phyloP scores from a whole-genome alignment of 2,888 invertebrate species.

The Rotaria sp. region DNA sequence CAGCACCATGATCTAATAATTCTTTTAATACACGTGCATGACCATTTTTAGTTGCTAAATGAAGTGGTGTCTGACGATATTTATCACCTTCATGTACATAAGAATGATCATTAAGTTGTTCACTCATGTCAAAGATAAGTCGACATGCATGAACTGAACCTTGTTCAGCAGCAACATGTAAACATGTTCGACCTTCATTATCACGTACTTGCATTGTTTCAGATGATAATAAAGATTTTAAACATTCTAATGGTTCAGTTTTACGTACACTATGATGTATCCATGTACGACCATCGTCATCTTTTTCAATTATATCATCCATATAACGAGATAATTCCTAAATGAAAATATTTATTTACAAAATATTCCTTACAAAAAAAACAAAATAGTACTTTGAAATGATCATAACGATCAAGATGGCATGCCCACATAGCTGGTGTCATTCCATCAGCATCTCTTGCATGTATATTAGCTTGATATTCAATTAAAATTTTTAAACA shows the following conservation, averaged over 20 bases:
- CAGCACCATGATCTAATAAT: conserved; percentile 46
- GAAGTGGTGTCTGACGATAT: conserved; percentile 50
- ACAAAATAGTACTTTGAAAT: conserved; percentile 49
- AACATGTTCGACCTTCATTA: conserved; percentile 53
- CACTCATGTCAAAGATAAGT: conserved; percentile 51
- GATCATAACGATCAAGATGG: conserved; percentile 52
- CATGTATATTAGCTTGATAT: conserved; percentile 34
- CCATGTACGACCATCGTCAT: conserved; percentile 52
- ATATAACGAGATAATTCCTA: conserved; percentile 11
- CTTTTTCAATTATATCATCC: conserved; percentile 44
- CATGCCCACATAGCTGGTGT: conserved; percentile 56
- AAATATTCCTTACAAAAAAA: conserved; percentile 43
- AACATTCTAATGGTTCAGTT: conserved; percentile 52
- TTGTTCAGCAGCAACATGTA: conserved; percentile 52
- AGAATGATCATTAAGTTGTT: conserved; percentile 41
- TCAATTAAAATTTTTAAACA: conserved; percentile 37
- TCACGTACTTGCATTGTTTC: conserved; percentile 50
- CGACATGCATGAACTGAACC: conserved; percentile 52
- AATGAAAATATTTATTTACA: neutral
- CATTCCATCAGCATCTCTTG: conserved; percentile 52
- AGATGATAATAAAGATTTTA: conserved; percentile 52
- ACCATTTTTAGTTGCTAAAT: conserved; percentile 53
- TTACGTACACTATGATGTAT: conserved; percentile 54
- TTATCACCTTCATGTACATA: conserved; percentile 48
- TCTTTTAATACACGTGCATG: conserved; percentile 55